Evolutionary conservation across 2,113 vertebrate species (phyloP).

Genomic region (Odocoileus hemionus): DNA sequence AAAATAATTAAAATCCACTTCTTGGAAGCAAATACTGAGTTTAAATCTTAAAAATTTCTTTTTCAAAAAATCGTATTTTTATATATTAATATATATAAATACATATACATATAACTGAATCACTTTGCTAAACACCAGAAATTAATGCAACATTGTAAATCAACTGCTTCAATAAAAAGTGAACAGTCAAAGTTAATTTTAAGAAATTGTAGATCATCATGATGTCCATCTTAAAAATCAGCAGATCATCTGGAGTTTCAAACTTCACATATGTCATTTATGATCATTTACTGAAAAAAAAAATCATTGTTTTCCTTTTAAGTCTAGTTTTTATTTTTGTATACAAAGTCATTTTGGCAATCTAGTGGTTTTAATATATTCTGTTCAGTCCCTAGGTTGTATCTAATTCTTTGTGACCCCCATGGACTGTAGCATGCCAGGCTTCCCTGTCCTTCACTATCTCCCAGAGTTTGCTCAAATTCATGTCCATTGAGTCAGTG

Average conservation of each 20-base stretch:
- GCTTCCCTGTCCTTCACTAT: background rate
- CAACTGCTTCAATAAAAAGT: background rate
- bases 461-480: background rate
- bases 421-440: background rate
- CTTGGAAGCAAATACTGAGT: background rate
- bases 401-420: background rate
- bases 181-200: background rate
- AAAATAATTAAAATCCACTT: slow-evolving; percentile 36
- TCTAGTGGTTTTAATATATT: background rate
- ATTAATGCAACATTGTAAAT: background rate
- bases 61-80: background rate
- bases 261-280: background rate
- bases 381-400: background rate
- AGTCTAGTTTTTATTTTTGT: background rate
- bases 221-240: background rate
- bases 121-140: background rate
- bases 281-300: background rate
- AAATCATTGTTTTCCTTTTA: background rate
- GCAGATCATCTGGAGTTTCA: background rate
- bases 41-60: background rate
- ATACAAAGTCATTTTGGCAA: background rate
- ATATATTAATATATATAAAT: background rate
- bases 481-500: background rate
- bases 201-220: background rate
- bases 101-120: background rate